phyloP scores from a whole-genome alignment of 2,797 vertebrate species.

The Scolopax bukidnonensis region DNA sequence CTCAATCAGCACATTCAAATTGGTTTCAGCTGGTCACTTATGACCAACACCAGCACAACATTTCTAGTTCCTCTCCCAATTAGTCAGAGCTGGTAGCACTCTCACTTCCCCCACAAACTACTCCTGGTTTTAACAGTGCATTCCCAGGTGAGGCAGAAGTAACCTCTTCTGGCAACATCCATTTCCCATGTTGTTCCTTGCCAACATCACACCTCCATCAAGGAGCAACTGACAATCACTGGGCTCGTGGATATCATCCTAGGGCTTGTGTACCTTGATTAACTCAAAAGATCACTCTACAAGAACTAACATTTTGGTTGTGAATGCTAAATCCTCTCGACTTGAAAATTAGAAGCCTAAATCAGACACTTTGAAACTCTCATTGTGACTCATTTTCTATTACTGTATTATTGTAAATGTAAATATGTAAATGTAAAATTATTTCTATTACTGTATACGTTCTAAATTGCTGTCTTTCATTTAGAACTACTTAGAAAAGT shows the following conservation, averaged over 20 bases:
- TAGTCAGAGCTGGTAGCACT: neutral
- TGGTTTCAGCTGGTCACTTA: neutral
- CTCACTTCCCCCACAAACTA: neutral
- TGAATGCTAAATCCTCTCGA: neutral
- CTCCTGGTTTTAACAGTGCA: neutral
- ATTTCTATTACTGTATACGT: neutral
- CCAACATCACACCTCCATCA: neutral
- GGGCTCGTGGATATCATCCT: neutral
- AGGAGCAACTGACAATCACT: neutral
- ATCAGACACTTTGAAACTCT: neutral
- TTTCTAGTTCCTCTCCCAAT: neutral
- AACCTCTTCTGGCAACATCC: neutral
- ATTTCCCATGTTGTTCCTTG: neutral
- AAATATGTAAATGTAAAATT: too few relatives aligned
- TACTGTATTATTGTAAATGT: neutral
- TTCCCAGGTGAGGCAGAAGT: neutral
- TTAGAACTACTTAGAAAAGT: slow-evolving; percentile 11
- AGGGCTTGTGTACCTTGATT: neutral
- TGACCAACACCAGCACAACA: neutral
- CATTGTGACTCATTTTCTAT: neutral
- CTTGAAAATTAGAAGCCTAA: slow-evolving; percentile 4
- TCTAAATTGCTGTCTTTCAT: neutral
- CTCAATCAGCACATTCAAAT: neutral
- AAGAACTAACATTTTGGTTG: neutral
- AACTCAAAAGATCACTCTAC: neutral